Percentiles rank a stretch among this genome's conserved stretches.
Conservation (phyloP, 2,113 vertebrate species). For the Nycticryphes semicollaris region DNA sequence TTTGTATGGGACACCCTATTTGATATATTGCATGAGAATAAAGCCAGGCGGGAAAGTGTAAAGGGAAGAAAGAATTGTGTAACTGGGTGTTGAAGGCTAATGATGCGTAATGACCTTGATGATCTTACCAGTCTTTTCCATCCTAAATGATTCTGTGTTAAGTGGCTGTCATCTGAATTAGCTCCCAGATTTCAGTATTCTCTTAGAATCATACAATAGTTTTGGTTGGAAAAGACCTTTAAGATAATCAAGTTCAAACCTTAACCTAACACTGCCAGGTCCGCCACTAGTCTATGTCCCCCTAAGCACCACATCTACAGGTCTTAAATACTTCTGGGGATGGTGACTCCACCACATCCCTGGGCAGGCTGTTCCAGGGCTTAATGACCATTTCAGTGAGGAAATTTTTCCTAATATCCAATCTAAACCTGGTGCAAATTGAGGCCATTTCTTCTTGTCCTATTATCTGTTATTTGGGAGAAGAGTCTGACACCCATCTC, state of each 20-base stretch:
- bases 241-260: background rate
- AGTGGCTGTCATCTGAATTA: background rate
- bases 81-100: background rate
- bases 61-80: background rate
- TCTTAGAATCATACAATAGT: background rate
- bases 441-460: background rate
- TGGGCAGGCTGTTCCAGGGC: background rate
- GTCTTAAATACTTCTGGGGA: background rate
- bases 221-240: background rate
- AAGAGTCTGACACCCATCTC: background rate
- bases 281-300: background rate
- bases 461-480: background rate
- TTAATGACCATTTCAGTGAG: background rate
- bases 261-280: background rate
- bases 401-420: background rate
- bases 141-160: background rate
- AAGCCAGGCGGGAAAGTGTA: background rate
- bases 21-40: background rate
- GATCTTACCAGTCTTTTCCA: background rate
- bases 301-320: background rate
- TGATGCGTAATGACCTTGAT: background rate
- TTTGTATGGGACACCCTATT: background rate
- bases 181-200: background rate
- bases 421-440: background rate
- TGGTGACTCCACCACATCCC: background rate